These are phyloP conservation scores for Drosophila prolongata DNA, from an alignment of 2,888 invertebrate species.

Conservation along the genomic window DNA sequence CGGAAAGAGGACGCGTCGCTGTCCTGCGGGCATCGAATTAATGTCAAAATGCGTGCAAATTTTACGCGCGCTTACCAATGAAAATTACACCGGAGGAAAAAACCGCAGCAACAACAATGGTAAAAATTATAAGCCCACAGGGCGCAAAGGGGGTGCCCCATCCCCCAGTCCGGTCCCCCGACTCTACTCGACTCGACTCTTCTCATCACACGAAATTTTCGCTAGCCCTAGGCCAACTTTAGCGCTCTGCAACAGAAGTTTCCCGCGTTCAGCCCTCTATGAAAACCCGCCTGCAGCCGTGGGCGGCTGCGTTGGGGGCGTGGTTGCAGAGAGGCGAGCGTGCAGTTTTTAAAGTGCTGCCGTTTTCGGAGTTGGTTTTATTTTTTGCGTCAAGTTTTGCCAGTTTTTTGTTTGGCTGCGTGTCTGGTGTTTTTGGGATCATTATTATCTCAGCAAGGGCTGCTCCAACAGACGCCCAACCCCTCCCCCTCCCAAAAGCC, in stretches of 20 bases:
- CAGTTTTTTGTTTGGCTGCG: constrained; percentile 36
- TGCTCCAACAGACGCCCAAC: neutral
- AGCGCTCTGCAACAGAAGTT: constrained; percentile 41
- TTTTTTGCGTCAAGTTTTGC: constrained; percentile 4
- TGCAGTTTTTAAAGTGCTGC: constrained; percentile 54
- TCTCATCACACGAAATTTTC: constrained; percentile 28
- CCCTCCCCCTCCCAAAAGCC: neutral
- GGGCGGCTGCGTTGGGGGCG: constrained; percentile 4
- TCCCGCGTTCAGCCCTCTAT: constrained; percentile 15
- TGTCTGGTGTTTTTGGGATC: constrained; percentile 50
- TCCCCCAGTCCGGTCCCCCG: constrained; percentile 13
- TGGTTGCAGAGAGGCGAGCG: constrained; percentile 19
- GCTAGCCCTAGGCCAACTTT: constrained; percentile 51
- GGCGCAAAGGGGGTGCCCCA: constrained; percentile 38
- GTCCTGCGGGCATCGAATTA: constrained; percentile 79
- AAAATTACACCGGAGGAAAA: constrained; percentile 52
- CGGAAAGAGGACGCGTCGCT: constrained; percentile 30
- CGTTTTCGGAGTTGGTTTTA: constrained; percentile 20
- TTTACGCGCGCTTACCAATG: constrained; percentile 74
- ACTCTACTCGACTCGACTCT: constrained; percentile 5
- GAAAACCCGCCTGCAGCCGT: constrained; percentile 28
- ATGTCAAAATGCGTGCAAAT: constrained; percentile 82
- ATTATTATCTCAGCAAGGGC: constrained; percentile 41
- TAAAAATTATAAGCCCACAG: constrained; percentile 56
- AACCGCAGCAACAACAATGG: constrained; percentile 38